phyloP scores from a whole-genome alignment of 1,140 invertebrate species.

The Hylaeus anthracinus region DNA sequence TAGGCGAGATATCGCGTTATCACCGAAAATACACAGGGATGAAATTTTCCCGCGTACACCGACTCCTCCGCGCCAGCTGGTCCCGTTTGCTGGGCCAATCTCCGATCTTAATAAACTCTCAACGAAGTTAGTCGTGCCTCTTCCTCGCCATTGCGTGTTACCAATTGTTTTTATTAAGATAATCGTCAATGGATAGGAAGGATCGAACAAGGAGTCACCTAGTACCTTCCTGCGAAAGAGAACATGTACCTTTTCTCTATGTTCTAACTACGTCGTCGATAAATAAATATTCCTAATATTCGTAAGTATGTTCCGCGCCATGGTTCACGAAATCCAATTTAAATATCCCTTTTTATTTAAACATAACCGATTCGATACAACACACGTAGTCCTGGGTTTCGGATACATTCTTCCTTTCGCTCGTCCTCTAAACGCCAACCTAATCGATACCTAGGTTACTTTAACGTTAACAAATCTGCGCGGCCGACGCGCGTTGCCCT shows the following conservation, averaged over 20 bases:
- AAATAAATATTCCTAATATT: too few relatives aligned
- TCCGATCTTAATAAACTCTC: too few relatives aligned
- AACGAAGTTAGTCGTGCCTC: too few relatives aligned
- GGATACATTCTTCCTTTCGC: not conserved
- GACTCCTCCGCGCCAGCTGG: constrained; percentile 35
- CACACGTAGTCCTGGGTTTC: constrained; percentile 23
- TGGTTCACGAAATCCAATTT: constrained; percentile 11
- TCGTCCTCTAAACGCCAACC: not conserved
- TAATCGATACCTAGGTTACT: not conserved
- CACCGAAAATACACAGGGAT: constrained; percentile 64
- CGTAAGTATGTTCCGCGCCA: too few relatives aligned
- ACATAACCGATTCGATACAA: constrained; percentile 68
- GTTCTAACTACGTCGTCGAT: too few relatives aligned
- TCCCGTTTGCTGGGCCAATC: not conserved
- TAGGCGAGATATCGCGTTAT: constrained; percentile 65
- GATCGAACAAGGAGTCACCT: too few relatives aligned
- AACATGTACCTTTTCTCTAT: too few relatives aligned
- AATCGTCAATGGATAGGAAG: too few relatives aligned
- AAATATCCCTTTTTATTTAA: constrained; percentile 73
- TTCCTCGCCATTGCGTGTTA: too few relatives aligned
- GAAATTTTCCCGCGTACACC: constrained; percentile 58
- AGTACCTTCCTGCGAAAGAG: too few relatives aligned
- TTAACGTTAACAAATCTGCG: too few relatives aligned
- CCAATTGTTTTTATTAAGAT: too few relatives aligned
- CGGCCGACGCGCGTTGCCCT: not conserved